A percentile compares a stretch with the other conserved stretches of the same genome.
These are phyloP conservation scores for Emys orbicularis DNA, from an alignment of 2,797 vertebrate species.

Conservation along the genomic window DNA sequence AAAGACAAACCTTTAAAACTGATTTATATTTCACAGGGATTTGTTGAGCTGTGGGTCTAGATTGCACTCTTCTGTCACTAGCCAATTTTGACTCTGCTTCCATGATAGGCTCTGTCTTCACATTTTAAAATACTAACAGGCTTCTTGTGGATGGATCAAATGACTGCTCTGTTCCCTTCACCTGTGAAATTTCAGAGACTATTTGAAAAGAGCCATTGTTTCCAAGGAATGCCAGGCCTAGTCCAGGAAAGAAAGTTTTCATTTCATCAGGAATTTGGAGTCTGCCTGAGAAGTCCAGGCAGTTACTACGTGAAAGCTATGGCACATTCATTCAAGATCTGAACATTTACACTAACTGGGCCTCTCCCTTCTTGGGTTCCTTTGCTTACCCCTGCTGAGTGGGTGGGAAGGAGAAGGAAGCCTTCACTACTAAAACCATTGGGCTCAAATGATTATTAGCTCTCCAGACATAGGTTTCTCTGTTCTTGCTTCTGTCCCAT, in stretches of 20 bases:
- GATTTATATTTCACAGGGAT: constrained; percentile 57
- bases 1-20: constrained; percentile 43
- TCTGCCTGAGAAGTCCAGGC: constrained; percentile 89
- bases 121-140: constrained; percentile 78
- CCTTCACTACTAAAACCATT: constrained; percentile 26
- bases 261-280: constrained; percentile 97
- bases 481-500: constrained; percentile 64
- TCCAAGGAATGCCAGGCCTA: constrained; percentile 91
- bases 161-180: constrained; percentile 92
- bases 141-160: constrained; percentile 83
- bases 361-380: constrained; percentile 32
- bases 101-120: constrained; percentile 74
- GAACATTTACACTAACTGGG: constrained; percentile 57
- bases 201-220: constrained; percentile 96
- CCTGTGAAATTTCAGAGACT: constrained; percentile 96
- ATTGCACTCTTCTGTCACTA: constrained; percentile 68
- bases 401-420: constrained; percentile 54
- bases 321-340: constrained; percentile 77
- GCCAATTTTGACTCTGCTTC: constrained; percentile 69
- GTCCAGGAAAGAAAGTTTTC: constrained; percentile 93
- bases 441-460: constrained; percentile 33
- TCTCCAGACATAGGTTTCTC: constrained; percentile 71
- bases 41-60: constrained; percentile 52
- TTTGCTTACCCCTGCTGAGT: constrained; percentile 56
- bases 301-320: constrained; percentile 80